Base-by-base conservation (phyloP, 2,113 vertebrate species). In the Thomomys bottae region DNA sequence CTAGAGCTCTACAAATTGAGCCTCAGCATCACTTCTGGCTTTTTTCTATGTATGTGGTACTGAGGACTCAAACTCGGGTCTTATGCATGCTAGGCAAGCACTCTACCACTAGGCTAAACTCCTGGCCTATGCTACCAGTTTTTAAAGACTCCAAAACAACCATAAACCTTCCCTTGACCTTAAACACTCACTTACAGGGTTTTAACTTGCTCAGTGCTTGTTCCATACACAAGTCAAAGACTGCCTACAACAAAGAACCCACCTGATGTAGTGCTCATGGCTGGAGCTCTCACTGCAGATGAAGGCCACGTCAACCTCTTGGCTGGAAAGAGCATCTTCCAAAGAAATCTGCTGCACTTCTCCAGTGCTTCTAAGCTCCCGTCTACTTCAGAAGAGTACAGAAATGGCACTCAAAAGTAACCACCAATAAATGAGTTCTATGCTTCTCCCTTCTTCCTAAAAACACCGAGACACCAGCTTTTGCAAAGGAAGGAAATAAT, bases 201-300 rank as follows among this genome's bases (percentile, higher is more conserved):
- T 59, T 80, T 32, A 78, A 64, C 36, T 45, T 84, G 5, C 57
- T 18, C 28, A 15, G 14, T 9, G 21, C 38, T 67, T 36, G 71
- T 20, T 20, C 23, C 0, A 40, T 6, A 2, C 5, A 68, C 30
- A 89, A 86, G 78, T 45, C 3, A 11, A 92, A 34, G 34, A 28
- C 30, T 10, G 3, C 54, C 9, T 14, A 8, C 12, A 23, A 0
- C 32, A 57, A 20, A 68, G 75, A n/a, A 70, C 96, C 91, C 97
- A 99, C 99, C 98, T 98, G 97, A 99, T 92, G 10, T 93, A 97
- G 78, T 98, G 97, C 94, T 99, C 98, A 3, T 99, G 99, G 63
- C 89, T 98, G 73, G 61, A 83, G 71, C 99, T 99, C 90, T 99
- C 99, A 0, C 98, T 99, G 97, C 99, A 99, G 96, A 99, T 97